phyloP scores from a whole-genome alignment of 1,140 invertebrate species.

The Psilanteris sp. region DNA sequence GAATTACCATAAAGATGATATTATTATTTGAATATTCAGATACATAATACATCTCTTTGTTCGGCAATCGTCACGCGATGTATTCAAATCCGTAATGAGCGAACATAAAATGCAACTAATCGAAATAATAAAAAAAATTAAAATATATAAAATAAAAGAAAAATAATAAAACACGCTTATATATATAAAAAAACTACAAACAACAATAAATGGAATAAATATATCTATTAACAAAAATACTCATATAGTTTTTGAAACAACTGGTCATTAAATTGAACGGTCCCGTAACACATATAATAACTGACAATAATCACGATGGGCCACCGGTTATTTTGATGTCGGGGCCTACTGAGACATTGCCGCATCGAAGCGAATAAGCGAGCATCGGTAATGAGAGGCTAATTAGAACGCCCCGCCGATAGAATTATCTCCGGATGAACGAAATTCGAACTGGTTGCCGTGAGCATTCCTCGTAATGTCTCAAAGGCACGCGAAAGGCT shows the following conservation, averaged over 20 bases:
- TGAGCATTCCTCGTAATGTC: slow-evolving; percentile 73
- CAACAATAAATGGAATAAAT: slow-evolving; percentile 68
- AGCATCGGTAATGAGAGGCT: slow-evolving; percentile 80
- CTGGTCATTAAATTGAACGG: slow-evolving; percentile 78
- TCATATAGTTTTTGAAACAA: slow-evolving; percentile 77
- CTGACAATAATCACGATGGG: slow-evolving; percentile 74
- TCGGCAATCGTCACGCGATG: no score
- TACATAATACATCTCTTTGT: no score
- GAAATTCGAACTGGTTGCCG: slow-evolving; percentile 78
- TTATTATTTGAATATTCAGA: no score
- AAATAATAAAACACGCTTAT: no score
- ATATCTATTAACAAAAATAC: no score
- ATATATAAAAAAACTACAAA: no score
- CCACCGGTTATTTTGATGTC: slow-evolving; percentile 71
- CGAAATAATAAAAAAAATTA: no score
- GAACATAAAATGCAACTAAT: not conserved
- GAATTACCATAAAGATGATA: no score
- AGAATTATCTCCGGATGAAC: slow-evolving; percentile 76
- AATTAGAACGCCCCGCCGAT: slow-evolving; percentile 79
- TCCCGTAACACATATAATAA: slow-evolving; percentile 78
- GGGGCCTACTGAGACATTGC: slow-evolving; percentile 56
- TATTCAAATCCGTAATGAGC: slow-evolving; percentile 17
- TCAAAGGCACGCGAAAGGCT: slow-evolving; percentile 71
- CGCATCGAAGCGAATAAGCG: slow-evolving; percentile 72
- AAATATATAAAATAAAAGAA: no score